phyloP scores from a whole-genome alignment of 1,140 invertebrate genomes.

The Hycleus cichorii region DNA sequence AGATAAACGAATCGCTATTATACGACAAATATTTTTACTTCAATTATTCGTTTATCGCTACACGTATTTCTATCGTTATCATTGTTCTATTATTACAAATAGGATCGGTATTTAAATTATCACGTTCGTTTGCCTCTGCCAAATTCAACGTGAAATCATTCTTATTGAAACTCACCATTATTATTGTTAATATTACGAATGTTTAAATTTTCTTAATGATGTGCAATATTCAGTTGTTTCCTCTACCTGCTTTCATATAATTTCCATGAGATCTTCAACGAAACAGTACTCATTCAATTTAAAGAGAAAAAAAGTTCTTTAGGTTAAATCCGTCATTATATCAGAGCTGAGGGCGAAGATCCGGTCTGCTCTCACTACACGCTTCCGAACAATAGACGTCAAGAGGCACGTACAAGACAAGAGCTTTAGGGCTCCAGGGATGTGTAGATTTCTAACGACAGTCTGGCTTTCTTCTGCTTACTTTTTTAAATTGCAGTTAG shows the following conservation, averaged over 20 bases:
- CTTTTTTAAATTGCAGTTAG: too few relatives aligned
- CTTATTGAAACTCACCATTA: too few relatives aligned
- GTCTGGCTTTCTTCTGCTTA: too few relatives aligned
- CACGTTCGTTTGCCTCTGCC: too few relatives aligned
- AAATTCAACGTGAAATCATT: too few relatives aligned
- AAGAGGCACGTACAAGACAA: slow-evolving; percentile 36
- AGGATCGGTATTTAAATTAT: too few relatives aligned
- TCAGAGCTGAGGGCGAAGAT: slow-evolving; percentile 33
- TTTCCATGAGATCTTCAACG: neutral
- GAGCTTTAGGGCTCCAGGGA: slow-evolving; percentile 22
- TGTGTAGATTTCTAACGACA: slow-evolving; percentile 3
- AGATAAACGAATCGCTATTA: neutral
- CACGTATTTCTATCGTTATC: neutral
- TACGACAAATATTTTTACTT: neutral
- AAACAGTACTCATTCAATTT: slow-evolving; percentile 8
- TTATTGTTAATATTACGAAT: too few relatives aligned
- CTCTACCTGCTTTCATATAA: neutral
- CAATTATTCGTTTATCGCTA: neutral
- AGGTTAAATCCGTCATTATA: slow-evolving; percentile 37
- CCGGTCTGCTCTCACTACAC: slow-evolving; percentile 31
- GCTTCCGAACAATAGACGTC: slow-evolving; percentile 38
- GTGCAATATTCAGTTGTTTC: too few relatives aligned
- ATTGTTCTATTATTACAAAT: too few relatives aligned
- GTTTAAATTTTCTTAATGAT: too few relatives aligned
- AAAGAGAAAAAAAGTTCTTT: slow-evolving; percentile 15